Base-by-base conservation (phyloP, 2,888 invertebrate genomes). In the Biston betularia region DNA sequence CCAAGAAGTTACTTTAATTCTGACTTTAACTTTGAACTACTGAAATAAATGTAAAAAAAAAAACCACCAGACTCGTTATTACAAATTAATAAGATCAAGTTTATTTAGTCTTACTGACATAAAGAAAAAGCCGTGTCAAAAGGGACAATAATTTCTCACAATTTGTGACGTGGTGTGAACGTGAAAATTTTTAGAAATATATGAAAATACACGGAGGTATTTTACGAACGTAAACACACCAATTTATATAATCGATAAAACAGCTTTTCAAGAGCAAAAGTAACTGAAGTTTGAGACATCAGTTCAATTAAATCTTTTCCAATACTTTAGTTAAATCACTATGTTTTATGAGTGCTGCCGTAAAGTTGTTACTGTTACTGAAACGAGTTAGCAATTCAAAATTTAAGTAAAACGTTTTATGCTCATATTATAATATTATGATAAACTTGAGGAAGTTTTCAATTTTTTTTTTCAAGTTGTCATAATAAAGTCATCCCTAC, bases 111-210 rank as follows among this genome's bases (percentile, higher is more conserved):
- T 45, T 8, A 45, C 48, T 49, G 33, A 10, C 9, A 38, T 14
- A 14, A 38, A 15, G 52, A 63, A 69, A 68, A 58, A 65, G 63
- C 63, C 68, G 65, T 66, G 72, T 73, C 67, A 74, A 73, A 78
- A 72, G 71, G 71, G 74, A 73, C 76, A 68, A 84, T 84, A 24
- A 24, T 38, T 82, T 80, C 79, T 84, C 80, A 83, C 79, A 81
- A 81, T 83, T 83, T 82, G 79, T 79, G 77, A 80, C 75, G 77
- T 75, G 63, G 57, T 60, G 70, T 71, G 75, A 76, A 75, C 77
- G 71, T 75, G 76, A 78, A 70, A 73, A 74, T 80, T 81, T 74
- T 68, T 45, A 42, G 65, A 72, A 74, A 74, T 74, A 69, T 64
- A 46, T 38, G 15, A 54, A 49, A 68, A 71, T 63, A 67, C 63